phyloP scores from a whole-genome alignment of 2,888 invertebrate genomes.

The Apamea anceps region DNA sequence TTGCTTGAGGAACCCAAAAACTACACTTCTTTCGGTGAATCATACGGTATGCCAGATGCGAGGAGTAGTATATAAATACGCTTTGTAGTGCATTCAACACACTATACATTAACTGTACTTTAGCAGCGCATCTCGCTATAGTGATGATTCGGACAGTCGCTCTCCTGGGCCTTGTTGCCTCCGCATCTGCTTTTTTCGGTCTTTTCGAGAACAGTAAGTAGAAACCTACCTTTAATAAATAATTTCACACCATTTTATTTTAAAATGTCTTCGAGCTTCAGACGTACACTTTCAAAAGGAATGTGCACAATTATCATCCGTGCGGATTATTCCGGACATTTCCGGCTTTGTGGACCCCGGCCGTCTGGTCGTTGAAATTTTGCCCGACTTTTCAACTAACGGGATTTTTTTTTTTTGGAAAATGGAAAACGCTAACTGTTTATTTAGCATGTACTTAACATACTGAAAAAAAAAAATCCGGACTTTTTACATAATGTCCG shows the following conservation, averaged over 20 bases:
- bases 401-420: too few species aligned
- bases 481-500: too few species aligned
- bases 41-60: not conserved
- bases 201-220: not conserved
- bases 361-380: too few species aligned
- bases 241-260: not conserved
- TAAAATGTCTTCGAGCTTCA: not conserved
- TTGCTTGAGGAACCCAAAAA: constrained; percentile 24
- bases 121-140: not conserved
- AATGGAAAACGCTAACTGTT: too few species aligned
- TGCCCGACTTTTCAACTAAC: not conserved
- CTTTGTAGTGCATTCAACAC: too few species aligned
- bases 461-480: too few species aligned
- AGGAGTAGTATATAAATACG: constrained; percentile 28
- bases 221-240: not conserved
- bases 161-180: constrained; percentile 20
- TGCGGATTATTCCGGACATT: too few species aligned
- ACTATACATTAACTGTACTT: too few species aligned
- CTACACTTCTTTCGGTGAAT: not conserved
- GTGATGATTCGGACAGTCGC: constrained; percentile 23
- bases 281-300: not conserved
- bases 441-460: too few species aligned
- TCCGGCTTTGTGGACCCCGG: too few species aligned
- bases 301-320: too few species aligned
- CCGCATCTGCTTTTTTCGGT: not conserved